These are phyloP conservation scores for Coptodon rendalli DNA, from an alignment of 2,113 vertebrate species.

Conservation along the genomic window DNA sequence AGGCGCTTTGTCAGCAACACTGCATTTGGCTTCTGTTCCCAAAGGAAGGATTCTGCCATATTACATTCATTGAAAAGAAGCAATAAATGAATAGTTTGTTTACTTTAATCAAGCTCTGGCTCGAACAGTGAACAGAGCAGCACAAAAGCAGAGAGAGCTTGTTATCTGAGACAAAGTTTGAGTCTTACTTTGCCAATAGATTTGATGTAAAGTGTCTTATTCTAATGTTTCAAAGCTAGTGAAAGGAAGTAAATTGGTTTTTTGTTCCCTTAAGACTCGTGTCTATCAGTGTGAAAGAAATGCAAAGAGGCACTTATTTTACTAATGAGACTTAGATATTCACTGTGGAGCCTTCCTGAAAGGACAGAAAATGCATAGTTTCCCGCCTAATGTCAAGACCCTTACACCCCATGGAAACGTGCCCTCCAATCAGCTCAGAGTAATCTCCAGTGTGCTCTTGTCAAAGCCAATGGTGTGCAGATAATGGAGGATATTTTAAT, in stretches of 20 bases:
- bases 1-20: background rate
- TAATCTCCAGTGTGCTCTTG: background rate
- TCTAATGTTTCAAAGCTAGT: background rate
- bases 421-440: background rate
- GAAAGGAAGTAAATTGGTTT: background rate
- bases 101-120: slow-evolving; percentile 7
- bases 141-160: background rate
- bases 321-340: slow-evolving; percentile 34
- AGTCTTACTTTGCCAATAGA: background rate
- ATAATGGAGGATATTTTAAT: background rate
- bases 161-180: slow-evolving; percentile 1
- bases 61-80: background rate
- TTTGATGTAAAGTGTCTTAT: background rate
- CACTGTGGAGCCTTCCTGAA: background rate
- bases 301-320: background rate
- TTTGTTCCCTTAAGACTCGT: background rate
- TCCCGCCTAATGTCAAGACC: background rate
- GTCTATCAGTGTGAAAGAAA: background rate
- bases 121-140: background rate
- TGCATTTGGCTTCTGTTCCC: slow-evolving; percentile 14
- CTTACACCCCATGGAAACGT: background rate
- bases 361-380: background rate
- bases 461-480: background rate
- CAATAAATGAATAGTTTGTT: slow-evolving; percentile 27
- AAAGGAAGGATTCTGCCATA: slow-evolving; percentile 25